Evolutionary conservation across 2,888 invertebrate species (phyloP).

Genomic region (Chironomus tentans): DNA sequence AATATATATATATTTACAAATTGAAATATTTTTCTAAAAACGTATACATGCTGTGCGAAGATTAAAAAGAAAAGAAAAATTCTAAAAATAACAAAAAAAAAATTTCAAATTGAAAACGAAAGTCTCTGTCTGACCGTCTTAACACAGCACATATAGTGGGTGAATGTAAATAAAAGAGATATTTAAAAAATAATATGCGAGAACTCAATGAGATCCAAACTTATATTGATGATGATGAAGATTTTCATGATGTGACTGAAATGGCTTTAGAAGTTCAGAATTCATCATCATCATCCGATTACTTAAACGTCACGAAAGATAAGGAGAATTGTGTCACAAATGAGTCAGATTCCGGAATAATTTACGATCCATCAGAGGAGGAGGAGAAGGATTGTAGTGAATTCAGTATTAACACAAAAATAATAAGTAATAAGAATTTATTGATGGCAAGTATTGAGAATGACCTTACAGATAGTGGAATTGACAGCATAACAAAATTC

Average conservation of each 20-base stretch:
- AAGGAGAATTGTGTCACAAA: constrained; percentile 4
- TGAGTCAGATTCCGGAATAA: constrained; percentile 12
- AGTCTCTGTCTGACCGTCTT: neutral
- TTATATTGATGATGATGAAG: constrained; percentile 19
- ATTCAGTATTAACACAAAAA: constrained; percentile 14
- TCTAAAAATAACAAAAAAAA: neutral
- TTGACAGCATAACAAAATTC: constrained; percentile 12
- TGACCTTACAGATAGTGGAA: constrained; percentile 16
- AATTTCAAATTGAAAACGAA: neutral
- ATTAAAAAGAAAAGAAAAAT: neutral
- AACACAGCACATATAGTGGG: neutral
- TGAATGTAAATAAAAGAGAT: neutral
- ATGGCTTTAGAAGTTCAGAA: neutral
- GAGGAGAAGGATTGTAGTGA: neutral
- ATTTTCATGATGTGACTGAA: constrained; percentile 7
- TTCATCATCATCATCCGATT: neutral
- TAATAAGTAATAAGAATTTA: neutral
- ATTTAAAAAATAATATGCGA: constrained; percentile 20
- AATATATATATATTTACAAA: too few relatives aligned
- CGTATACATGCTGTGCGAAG: neutral
- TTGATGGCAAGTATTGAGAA: neutral
- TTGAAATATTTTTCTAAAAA: neutral
- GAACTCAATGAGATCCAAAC: constrained; percentile 10
- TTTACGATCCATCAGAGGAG: constrained; percentile 6
- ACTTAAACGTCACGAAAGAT: neutral